These are phyloP conservation scores for Cataglyphis cursor DNA, from an alignment of 2,888 invertebrate species.

Conservation along the genomic window DNA sequence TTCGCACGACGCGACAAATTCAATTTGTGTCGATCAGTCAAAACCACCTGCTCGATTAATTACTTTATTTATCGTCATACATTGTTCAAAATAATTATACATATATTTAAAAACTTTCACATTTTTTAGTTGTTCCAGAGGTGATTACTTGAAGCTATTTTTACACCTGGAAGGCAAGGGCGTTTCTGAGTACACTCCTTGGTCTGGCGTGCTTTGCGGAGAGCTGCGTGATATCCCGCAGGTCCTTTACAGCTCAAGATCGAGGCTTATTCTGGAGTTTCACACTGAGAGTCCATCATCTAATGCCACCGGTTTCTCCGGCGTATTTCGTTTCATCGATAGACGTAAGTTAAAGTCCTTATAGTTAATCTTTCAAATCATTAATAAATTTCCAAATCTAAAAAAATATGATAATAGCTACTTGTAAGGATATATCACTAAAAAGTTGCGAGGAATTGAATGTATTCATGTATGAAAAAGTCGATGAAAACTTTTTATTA, in stretches of 20 bases:
- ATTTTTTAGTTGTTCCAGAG: conserved; percentile 92
- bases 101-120: conserved; percentile 73
- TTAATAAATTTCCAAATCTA: not conserved
- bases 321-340: conserved; percentile 92
- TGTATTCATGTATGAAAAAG: not conserved
- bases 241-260: conserved; percentile 92
- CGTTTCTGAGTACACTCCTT: conserved; percentile 92
- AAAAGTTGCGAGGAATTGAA: not conserved
- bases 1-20: not conserved
- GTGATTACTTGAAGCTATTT: conserved; percentile 93
- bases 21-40: not conserved
- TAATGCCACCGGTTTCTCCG: conserved; percentile 91
- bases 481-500: conserved; percentile 14
- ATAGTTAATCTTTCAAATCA: not conserved
- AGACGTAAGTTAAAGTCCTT: conserved; percentile 89
- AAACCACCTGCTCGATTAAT: not conserved
- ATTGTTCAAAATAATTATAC: not conserved
- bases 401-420: not conserved
- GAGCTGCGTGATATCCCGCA: conserved; percentile 90
- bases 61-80: not conserved
- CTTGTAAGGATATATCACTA: not conserved
- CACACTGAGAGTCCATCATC: conserved; percentile 88
- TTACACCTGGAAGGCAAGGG: conserved; percentile 91
- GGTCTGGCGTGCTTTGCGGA: conserved; percentile 92
- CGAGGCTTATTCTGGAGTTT: conserved; percentile 92